These are phyloP conservation scores for Hydra vulgaris DNA, from an alignment of 30 jellyfish, hydroid and myxozoan species.

Conservation along the genomic window DNA sequence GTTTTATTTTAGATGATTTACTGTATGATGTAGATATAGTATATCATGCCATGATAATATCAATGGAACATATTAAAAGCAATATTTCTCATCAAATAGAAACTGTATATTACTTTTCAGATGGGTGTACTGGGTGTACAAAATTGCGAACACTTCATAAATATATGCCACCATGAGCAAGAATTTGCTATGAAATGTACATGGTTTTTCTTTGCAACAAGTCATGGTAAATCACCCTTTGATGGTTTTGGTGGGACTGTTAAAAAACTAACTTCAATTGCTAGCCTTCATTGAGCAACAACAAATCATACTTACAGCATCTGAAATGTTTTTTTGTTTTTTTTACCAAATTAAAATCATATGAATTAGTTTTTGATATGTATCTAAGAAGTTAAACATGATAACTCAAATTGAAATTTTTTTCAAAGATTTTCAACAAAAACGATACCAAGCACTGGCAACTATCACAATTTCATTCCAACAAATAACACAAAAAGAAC, in stretches of 20 bases:
- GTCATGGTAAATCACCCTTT: not conserved
- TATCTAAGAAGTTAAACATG: not conserved
- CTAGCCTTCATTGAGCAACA: not conserved
- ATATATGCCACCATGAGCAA: not conserved
- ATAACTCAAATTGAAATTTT: not conserved
- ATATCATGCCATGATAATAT: not conserved
- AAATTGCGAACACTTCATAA: not conserved
- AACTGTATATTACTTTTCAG: not conserved
- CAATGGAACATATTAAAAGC: not conserved
- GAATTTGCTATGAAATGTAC: not conserved
- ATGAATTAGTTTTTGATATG: no score
- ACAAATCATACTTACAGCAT: not conserved
- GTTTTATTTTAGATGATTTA: conserved; percentile 35
- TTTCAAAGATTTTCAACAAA: not conserved
- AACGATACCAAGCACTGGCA: not conserved
- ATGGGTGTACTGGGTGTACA: not conserved
- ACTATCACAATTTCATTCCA: not conserved
- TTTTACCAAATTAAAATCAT: not conserved
- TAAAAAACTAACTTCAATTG: not conserved
- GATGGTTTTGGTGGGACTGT: not conserved
- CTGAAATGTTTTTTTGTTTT: not conserved
- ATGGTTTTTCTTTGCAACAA: not conserved
- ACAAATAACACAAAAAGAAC: not conserved
- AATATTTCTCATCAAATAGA: not conserved
- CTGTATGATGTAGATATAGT: conserved; percentile 17